phyloP scores from a whole-genome alignment of 1,140 invertebrate genomes.

The Aphelenchoides fujianensis region DNA sequence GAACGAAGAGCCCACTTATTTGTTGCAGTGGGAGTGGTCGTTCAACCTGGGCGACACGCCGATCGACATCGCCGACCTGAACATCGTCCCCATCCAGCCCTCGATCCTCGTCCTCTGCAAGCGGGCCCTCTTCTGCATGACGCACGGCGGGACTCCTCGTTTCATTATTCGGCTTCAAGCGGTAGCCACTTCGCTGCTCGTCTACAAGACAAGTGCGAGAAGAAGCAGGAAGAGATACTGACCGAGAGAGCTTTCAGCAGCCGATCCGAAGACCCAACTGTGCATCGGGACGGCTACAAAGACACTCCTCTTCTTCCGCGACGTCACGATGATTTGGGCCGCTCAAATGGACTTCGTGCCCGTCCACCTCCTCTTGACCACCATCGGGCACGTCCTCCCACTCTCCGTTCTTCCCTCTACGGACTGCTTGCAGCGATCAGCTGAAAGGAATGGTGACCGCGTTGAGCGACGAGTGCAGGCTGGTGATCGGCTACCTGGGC shows the following conservation, averaged over 20 bases:
- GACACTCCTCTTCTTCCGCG: constrained; percentile 44
- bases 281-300: constrained; percentile 45
- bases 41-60: constrained; percentile 49
- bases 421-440: constrained; percentile 35
- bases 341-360: constrained; percentile 46
- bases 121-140: constrained; percentile 43
- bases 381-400: constrained; percentile 26
- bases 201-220: constrained; percentile 39
- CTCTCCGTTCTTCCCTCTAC: background rate
- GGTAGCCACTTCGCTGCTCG: constrained; percentile 34
- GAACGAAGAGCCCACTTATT: too few relatives aligned
- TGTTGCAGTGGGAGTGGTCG: constrained; percentile 42
- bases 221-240: background rate
- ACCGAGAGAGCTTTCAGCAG: constrained; percentile 24
- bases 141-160: constrained; percentile 45
- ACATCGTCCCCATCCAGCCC: constrained; percentile 37
- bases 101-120: constrained; percentile 49
- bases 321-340: constrained; percentile 39
- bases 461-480: constrained; percentile 36
- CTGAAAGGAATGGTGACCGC: constrained; percentile 33
- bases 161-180: constrained; percentile 42
- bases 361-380: constrained; percentile 18
- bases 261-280: constrained; percentile 36
- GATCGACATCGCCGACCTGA: constrained; percentile 31
- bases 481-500: constrained; percentile 43